phyloP scores from a whole-genome alignment of 2,113 vertebrate species.

The Prietella phreatophila region DNA sequence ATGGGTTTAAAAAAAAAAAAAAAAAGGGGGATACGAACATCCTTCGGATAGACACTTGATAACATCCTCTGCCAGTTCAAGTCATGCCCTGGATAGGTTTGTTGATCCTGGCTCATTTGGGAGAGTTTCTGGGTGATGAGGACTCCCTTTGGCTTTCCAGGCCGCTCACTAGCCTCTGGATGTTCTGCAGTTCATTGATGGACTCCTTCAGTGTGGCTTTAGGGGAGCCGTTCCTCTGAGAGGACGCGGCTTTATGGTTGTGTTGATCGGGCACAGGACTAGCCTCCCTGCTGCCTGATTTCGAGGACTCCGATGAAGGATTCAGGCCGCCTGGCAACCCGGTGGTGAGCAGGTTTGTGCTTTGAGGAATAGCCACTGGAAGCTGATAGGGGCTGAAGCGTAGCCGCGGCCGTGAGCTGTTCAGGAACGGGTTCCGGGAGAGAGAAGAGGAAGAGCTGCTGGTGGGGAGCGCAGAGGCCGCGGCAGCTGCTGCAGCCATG shows the following conservation, averaged over 20 bases:
- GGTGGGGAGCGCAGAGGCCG: slow-evolving; percentile 86
- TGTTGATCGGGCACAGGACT: slow-evolving; percentile 86
- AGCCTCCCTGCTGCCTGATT: slow-evolving; percentile 82
- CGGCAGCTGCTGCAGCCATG: slow-evolving; percentile 91
- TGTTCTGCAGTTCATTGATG: slow-evolving; percentile 95
- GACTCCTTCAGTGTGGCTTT: slow-evolving; percentile 87
- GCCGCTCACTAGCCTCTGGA: slow-evolving; percentile 98
- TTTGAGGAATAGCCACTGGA: slow-evolving; percentile 86
- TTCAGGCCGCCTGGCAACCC: slow-evolving; percentile 76
- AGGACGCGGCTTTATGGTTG: slow-evolving; percentile 76
- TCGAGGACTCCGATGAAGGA: slow-evolving; percentile 80
- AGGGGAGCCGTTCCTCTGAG: slow-evolving; percentile 77
- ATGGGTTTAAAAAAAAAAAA: slow-evolving; percentile 37
- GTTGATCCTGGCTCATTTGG: slow-evolving; percentile 79
- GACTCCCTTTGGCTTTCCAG: slow-evolving; percentile 88
- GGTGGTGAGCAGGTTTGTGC: slow-evolving; percentile 83
- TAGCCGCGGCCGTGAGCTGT: slow-evolving; percentile 84
- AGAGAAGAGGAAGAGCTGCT: slow-evolving; percentile 81
- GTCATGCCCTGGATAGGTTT: slow-evolving; percentile 60
- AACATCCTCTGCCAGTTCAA: slow-evolving; percentile 67
- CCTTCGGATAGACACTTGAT: slow-evolving; percentile 77
- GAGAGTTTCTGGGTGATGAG: slow-evolving; percentile 82
- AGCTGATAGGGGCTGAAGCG: slow-evolving; percentile 97
- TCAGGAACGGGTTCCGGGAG: slow-evolving; percentile 90
- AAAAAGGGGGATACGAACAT: slow-evolving; percentile 75